These are phyloP conservation scores for Apamea sordens DNA, from an alignment of 2,888 invertebrate species.

Conservation along the genomic window DNA sequence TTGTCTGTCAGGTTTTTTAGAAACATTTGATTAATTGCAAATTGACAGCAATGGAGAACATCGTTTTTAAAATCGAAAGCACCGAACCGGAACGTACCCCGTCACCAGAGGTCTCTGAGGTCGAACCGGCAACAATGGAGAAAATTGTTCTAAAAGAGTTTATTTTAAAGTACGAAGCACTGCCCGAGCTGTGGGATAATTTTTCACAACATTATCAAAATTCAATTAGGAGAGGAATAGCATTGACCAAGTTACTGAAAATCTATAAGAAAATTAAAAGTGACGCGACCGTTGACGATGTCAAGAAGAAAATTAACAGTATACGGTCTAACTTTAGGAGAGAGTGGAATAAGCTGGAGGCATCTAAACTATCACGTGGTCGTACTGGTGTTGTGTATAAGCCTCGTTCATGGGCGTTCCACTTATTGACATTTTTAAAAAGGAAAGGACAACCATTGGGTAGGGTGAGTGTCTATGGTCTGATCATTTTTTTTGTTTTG, in stretches of 20 bases:
- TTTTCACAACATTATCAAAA: conserved; percentile 3
- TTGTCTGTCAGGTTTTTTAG: neutral
- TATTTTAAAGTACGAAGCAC: conserved; percentile 7
- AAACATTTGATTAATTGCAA: neutral
- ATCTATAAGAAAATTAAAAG: conserved; percentile 9
- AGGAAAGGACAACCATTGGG: neutral
- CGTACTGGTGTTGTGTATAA: neutral
- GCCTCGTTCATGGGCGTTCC: conserved; percentile 1
- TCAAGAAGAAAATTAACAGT: conserved; percentile 12
- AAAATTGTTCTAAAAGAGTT: conserved; percentile 8
- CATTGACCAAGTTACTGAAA: neutral
- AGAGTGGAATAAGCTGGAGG: neutral
- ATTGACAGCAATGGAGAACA: conserved; percentile 5
- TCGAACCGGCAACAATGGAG: neutral
- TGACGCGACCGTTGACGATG: conserved; percentile 3
- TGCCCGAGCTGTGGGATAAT: conserved; percentile 9
- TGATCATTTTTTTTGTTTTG: neutral
- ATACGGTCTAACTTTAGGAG: neutral
- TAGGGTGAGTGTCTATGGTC: conserved; percentile 3
- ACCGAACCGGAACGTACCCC: neutral
- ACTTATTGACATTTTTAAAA: conserved; percentile 6
- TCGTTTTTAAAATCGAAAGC: conserved; percentile 1
- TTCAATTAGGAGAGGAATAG: neutral
- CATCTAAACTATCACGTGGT: neutral
- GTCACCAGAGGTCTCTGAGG: neutral